phyloP scores from a whole-genome alignment of 2,113 vertebrate genomes.

The Gadus macrocephalus region DNA sequence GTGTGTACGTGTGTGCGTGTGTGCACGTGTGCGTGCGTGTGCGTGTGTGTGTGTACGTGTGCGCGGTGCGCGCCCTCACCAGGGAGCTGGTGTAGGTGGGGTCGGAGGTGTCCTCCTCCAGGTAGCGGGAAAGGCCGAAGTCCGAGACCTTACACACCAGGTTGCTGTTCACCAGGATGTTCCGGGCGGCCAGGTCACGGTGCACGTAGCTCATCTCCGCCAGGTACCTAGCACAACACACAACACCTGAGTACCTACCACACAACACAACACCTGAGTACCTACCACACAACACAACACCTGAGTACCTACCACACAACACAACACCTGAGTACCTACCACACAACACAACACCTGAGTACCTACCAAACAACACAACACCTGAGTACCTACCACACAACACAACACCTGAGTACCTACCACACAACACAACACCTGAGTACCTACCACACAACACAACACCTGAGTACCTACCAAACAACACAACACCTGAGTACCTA shows the following conservation, averaged over 20 bases:
- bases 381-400: too few species aligned
- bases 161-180: conserved; percentile 95
- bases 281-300: too few species aligned
- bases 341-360: too few species aligned
- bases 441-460: too few species aligned
- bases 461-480: too few species aligned
- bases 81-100: conserved; percentile 90
- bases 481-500: too few species aligned
- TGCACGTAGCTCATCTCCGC: conserved; percentile 97
- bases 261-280: too few species aligned
- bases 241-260: not conserved
- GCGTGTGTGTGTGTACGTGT: not conserved
- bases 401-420: too few species aligned
- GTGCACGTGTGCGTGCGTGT: not conserved
- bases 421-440: too few species aligned
- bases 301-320: too few species aligned
- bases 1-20: not conserved
- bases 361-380: too few species aligned
- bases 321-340: too few species aligned
- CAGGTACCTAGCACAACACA: conserved; percentile 66
- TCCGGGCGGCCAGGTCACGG: conserved; percentile 92
- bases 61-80: conserved; percentile 41
- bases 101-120: conserved; percentile 93
- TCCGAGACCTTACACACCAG: conserved; percentile 96
- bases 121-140: conserved; percentile 92